Evolutionary conservation across 2,797 vertebrate genomes (phyloP).

Genomic region (Megaceryle alcyon): DNA sequence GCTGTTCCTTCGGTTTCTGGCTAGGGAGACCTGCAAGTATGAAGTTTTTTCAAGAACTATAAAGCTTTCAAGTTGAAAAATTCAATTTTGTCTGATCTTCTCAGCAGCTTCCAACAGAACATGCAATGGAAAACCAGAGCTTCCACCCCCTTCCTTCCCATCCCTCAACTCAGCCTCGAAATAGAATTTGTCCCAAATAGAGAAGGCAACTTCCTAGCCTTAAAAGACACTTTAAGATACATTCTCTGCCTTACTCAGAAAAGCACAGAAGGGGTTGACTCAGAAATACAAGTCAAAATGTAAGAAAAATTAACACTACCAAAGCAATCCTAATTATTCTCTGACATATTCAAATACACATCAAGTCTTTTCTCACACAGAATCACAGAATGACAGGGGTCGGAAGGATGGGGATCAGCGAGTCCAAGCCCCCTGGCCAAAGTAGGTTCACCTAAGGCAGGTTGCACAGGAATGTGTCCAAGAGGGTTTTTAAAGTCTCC

Average conservation of each 20-base stretch:
- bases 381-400: too few relatives aligned
- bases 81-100: neutral
- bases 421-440: too few relatives aligned
- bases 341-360: neutral
- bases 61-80: neutral
- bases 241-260: neutral
- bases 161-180: neutral
- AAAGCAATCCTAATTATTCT: neutral
- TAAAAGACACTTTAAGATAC: neutral
- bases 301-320: neutral
- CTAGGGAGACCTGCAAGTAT: conserved; percentile 90
- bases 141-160: neutral
- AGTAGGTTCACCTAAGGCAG: too few relatives aligned
- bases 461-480: too few relatives aligned
- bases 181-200: neutral
- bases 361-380: neutral
- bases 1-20: conserved; percentile 98
- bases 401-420: too few relatives aligned
- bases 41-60: neutral
- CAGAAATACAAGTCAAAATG: neutral
- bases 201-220: neutral
- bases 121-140: neutral
- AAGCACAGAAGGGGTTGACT: neutral
- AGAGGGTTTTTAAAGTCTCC: too few relatives aligned
- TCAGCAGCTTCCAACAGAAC: neutral